A percentile compares a stretch with the other conserved stretches of the same genome.
These are phyloP conservation scores for Phalloptychus januarius DNA, from an alignment of 2,797 vertebrate genomes.

Conservation along the genomic window DNA sequence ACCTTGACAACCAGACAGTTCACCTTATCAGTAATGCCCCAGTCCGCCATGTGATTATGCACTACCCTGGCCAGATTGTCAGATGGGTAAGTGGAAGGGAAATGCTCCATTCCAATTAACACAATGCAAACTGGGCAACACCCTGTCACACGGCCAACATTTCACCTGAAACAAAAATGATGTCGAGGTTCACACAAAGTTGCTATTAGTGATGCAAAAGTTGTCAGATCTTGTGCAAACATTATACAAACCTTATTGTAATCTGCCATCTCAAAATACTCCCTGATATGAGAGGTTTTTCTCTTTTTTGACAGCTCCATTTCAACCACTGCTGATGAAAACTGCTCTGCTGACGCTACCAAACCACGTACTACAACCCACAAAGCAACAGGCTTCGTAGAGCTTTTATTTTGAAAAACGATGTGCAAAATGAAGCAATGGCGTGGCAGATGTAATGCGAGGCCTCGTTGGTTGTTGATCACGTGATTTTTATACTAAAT, in stretches of 20 bases:
- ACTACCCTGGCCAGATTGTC: not conserved
- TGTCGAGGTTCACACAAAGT: not conserved
- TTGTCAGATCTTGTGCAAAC: not conserved
- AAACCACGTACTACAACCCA: too few species aligned
- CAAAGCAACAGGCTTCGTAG: too few species aligned
- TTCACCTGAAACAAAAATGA: not conserved
- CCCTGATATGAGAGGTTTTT: not conserved
- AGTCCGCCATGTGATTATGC: not conserved
- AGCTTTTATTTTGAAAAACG: too few species aligned
- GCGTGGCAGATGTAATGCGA: too few species aligned
- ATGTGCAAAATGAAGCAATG: too few species aligned
- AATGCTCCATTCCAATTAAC: not conserved
- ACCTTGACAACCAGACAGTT: not conserved
- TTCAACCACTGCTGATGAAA: not conserved
- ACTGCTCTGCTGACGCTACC: not conserved
- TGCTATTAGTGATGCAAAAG: not conserved
- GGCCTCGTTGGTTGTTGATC: too few species aligned
- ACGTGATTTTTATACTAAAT: too few species aligned
- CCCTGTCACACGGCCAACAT: not conserved
- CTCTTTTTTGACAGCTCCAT: too few species aligned
- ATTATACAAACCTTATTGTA: not conserved
- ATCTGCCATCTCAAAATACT: not conserved
- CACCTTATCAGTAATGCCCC: constrained; percentile 3
- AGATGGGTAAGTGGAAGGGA: not conserved
- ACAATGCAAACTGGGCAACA: not conserved